phyloP scores from a whole-genome alignment of 2,113 vertebrate genomes.

The Cynopterus brachyotis region DNA sequence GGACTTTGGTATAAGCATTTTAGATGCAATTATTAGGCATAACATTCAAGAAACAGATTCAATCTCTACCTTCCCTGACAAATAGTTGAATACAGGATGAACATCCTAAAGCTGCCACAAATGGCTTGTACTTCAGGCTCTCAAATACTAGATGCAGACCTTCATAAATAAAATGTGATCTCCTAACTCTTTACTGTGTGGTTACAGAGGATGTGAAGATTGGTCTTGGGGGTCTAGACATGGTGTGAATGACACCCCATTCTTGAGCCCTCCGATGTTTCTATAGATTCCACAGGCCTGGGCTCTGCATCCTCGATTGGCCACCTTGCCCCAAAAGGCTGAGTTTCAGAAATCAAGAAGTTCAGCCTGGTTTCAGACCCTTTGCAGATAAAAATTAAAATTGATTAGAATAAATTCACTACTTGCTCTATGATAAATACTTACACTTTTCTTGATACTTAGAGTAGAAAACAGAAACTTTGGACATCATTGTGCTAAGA shows the following conservation, averaged over 20 bases:
- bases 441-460: neutral
- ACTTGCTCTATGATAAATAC: neutral
- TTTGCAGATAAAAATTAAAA: slow-evolving; percentile 79
- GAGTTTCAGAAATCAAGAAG: slow-evolving; percentile 93
- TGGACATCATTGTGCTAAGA: neutral
- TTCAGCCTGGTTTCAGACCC: slow-evolving; percentile 91
- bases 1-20: slow-evolving; percentile 51
- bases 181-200: slow-evolving; percentile 56
- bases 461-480: neutral
- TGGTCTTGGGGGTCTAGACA: slow-evolving; percentile 46
- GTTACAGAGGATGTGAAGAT: slow-evolving; percentile 43
- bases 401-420: neutral
- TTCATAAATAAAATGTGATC: slow-evolving; percentile 55
- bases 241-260: slow-evolving; percentile 24
- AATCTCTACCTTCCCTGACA: slow-evolving; percentile 14
- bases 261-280: slow-evolving; percentile 47
- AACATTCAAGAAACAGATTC: slow-evolving; percentile 40
- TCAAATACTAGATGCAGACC: slow-evolving; percentile 57
- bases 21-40: slow-evolving; percentile 68
- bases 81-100: neutral
- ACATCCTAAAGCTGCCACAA: slow-evolving; percentile 25
- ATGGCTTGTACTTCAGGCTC: slow-evolving; percentile 71
- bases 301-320: slow-evolving; percentile 46
- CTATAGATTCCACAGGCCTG: neutral
- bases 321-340: slow-evolving; percentile 83